Evolutionary conservation across 2,797 vertebrate genomes (phyloP), one percentile per base, ranked within the genome.

Genomic region (Kryptolebias ocellatus): DNA sequence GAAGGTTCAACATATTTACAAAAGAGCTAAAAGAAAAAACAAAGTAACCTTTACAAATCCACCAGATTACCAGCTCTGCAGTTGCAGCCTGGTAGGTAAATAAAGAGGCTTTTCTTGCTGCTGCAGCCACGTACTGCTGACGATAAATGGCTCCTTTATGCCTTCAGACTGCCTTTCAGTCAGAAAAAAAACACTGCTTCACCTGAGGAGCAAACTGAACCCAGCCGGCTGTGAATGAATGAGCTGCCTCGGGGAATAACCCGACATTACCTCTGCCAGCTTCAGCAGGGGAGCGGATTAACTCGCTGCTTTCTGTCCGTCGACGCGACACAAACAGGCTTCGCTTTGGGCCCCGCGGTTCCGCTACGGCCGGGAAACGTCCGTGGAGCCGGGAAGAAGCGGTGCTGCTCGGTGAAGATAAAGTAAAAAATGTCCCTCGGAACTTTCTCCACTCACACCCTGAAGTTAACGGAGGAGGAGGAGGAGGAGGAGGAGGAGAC

Each of bases 91-190:
- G 59, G 12, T 12, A 3, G 59, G n/a, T 56, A 24, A 39, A 29
- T 81, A 89, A 89, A 82, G 84, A 80, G 39, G 65, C 83, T 74
- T 90, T 90, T 76, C 86, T 75, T 24, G 83, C 60, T 20, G 1
- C 37, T 46, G 12, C 46, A 64, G 81, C 81, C 85, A 81, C 84
- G 83, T 85, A 70, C 15, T 4, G 16, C 16, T 17, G 52, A 6
- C 60, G 39, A n/a, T 64, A 31, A 61, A 49, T 0, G 20, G 71
- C 27, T 37, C 64, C 29, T 61, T 75, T 52, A 46, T 68, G 49
- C 11, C 49, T 4, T 56, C 42, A 42, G 60, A 61, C 51, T 34
- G 1, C 20, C 20, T 24, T 76, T 64, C n/a, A 16, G 28, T 3
- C 3, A 46, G 16, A 46, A 17, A 17, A 12, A 46, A 44, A 27